Conservation (phyloP, 2,797 vertebrate species). For the Darevskia nairensis region DNA sequence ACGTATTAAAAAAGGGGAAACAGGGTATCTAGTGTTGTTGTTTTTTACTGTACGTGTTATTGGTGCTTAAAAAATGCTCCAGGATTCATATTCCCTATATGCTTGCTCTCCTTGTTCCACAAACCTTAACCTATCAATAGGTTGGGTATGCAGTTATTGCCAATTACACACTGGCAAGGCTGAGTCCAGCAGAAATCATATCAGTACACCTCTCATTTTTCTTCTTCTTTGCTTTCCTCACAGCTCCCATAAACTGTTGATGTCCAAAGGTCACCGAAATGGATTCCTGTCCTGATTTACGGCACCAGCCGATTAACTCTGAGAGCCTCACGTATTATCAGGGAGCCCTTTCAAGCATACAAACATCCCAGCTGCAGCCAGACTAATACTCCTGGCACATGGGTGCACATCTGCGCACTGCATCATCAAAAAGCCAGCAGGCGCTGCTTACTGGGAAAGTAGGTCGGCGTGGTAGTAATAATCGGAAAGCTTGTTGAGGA, state of each 20-base stretch:
- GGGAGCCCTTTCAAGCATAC: neutral
- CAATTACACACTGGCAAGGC: neutral
- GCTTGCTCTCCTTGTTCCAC: neutral
- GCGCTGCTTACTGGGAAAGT: slow-evolving; percentile 88
- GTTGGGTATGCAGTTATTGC: slow-evolving; percentile 35
- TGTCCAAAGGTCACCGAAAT: slow-evolving; percentile 29
- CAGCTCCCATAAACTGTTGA: slow-evolving; percentile 4
- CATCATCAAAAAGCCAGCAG: rapidly evolving
- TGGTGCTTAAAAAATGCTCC: neutral
- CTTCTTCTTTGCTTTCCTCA: neutral
- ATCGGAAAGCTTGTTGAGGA: slow-evolving; percentile 95
- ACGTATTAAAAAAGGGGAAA: no score
- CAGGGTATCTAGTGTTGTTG: neutral
- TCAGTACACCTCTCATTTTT: neutral
- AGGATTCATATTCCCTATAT: neutral
- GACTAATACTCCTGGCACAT: neutral
- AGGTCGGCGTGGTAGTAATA: slow-evolving; percentile 95
- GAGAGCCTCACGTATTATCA: rapidly evolving
- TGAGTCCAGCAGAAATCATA: rapidly evolving
- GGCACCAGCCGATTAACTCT: neutral
- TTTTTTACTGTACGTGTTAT: neutral
- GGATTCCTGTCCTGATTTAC: neutral
- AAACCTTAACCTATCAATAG: neutral
- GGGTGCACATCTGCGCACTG: rapidly evolving
- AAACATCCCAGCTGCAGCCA: neutral